Evolutionary conservation across 2,797 vertebrate species (phyloP), one percentile per base, ranked within the genome.

Genomic region (Valencia hispanica): DNA sequence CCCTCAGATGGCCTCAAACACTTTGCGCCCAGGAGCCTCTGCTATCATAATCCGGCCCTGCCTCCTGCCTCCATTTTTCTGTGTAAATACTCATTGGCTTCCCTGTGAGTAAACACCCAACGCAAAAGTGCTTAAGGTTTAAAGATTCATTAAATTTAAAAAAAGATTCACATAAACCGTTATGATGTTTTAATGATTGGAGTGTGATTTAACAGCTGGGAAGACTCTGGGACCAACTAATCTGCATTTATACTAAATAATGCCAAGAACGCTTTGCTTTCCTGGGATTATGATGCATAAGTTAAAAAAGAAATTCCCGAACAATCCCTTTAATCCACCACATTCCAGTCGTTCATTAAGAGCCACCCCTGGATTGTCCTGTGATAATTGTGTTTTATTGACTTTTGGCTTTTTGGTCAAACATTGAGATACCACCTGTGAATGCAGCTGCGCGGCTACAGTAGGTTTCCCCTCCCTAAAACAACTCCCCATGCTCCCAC

Each of bases 321-420:
- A 3, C 11, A 6, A 20, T 1, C 63, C 63, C 85, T 85, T 91
- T 90, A 93, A 91, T 91, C 91, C 84, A 77, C 77, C 83, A 48
- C 84, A 84, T 87, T 87, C 86, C 84, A 84, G 91, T 94, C 89
- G 20, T 80, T 89, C 87, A 88, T 89, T 86, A 89, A 79, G 78
- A 92, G 83, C 85, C 81, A 87, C 82, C 81, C 22, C 83, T 76
- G 85, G 79, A 70, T 90, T 88, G 87, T 91, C 86, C 83, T 70
- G 83, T 85, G 88, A 81, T 93, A 93, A 95, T 94, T 92, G 89
- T 90, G 82, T 93, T 94, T 92, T 91, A 94, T 94, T 36, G 94
- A 95, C n/a, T 95, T 89, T 73, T 7, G 80, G 86, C 88, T 92
- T 90, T 84, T 90, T 84, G 68, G 68, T 87, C 69, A 87, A 89